Evolutionary conservation across 1,140 invertebrate genomes (phyloP), one percentile per base, ranked within the genome.

Genomic region (Neodiprion virginianus): DNA sequence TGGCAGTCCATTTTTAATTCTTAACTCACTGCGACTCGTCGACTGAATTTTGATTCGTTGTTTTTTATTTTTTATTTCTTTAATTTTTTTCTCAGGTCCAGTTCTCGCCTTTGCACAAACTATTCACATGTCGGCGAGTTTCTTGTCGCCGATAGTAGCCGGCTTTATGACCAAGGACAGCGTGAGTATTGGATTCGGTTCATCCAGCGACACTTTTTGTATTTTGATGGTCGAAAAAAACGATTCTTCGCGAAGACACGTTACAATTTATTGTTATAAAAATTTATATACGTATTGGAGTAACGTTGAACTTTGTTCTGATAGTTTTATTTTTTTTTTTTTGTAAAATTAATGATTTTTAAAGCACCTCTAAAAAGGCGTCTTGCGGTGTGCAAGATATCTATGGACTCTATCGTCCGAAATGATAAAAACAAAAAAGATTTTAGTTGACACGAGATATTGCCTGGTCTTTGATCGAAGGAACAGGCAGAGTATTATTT

Each of bases 51-150:
- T 12, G 9, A 12, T 72, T 73, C 61, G 7, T 21, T 21, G 17
- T 21, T 21, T 21, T 4, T 72, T 50, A 8, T 49, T 48, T n/a
- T 3, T n/a, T 5, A 68, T 75, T 28, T 75, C 47, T 75, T 53
- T 71, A 5, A 71, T 66, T 66, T 49, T 80, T 65, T 70, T 76
- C 77, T 12, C 72, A 90, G 93, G 92, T 53, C 93, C 93, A 48
- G 92, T 94, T 75, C 83, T 94, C 77, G 93, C 93, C 10, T 94
- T 94, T 84, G 92, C 92, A 78, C 93, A 94, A 88, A 94, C 93
- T 66, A 93, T 94, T 78, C 93, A 94, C 82, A 94, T 94, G 93
- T 90, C 91, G 49, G 93, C 93, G 23, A 93, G 92, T 82, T 94
- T 94, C 79, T 79, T 94, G 9, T 93, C 92, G 50, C 93, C 93